Conservation (phyloP, 2,888 invertebrate genomes). For the Tiliacea aurago region DNA sequence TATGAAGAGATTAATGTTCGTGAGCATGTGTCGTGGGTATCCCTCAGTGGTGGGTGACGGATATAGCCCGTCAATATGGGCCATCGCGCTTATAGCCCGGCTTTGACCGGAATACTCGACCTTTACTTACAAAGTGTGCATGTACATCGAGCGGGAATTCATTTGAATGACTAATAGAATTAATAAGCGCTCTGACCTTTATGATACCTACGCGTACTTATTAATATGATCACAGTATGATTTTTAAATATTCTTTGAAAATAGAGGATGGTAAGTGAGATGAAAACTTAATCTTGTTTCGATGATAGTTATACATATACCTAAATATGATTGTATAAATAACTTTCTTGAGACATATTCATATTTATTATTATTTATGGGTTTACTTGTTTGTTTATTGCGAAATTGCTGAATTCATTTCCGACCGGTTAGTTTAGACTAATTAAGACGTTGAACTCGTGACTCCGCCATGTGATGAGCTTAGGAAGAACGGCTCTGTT, state of each 20-base stretch:
- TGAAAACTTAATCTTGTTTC: not conserved
- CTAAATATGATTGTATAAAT: not conserved
- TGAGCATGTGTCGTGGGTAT: slow-evolving; percentile 60
- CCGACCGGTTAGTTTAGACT: not conserved
- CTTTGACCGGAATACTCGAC: slow-evolving; percentile 63
- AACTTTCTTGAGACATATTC: not conserved
- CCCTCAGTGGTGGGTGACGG: slow-evolving; percentile 65
- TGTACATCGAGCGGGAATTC: slow-evolving; percentile 34
- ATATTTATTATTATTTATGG: not conserved
- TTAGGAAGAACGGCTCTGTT: not conserved
- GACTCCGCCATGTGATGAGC: not conserved
- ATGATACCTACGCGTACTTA: slow-evolving; percentile 21
- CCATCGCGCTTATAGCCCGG: slow-evolving; percentile 68
- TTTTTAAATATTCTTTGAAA: slow-evolving; percentile 16
- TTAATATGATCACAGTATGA: slow-evolving; percentile 13
- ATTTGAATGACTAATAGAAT: slow-evolving; percentile 52
- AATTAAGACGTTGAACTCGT: not conserved
- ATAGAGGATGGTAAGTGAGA: not conserved
- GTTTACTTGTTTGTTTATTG: slow-evolving; percentile 4
- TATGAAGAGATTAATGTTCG: slow-evolving; percentile 52
- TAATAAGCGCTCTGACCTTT: slow-evolving; percentile 47
- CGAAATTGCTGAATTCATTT: not conserved
- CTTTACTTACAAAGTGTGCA: slow-evolving; percentile 59
- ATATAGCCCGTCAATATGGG: slow-evolving; percentile 71
- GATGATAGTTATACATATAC: not conserved